Evolutionary conservation across 2,888 invertebrate species (phyloP).

Genomic region (Auanema sp.): DNA sequence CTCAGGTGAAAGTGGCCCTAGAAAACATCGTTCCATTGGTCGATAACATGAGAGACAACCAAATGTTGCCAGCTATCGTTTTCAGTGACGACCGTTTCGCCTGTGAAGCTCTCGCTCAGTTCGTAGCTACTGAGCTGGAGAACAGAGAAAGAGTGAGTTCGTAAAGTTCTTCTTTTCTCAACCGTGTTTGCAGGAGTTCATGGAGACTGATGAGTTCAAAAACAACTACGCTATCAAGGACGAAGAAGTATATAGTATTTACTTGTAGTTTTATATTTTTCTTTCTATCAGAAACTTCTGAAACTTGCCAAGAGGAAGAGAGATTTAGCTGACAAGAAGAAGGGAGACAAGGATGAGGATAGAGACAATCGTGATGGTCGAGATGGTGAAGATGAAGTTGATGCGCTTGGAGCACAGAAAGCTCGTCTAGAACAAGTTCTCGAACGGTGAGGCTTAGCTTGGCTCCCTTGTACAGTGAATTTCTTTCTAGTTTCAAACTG

Average conservation of each 20-base stretch:
- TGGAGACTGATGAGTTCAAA: conserved; percentile 56
- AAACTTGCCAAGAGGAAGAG: conserved; percentile 59
- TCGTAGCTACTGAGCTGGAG: conserved; percentile 45
- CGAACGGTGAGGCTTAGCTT: conserved; percentile 21
- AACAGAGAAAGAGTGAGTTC: conserved; percentile 30
- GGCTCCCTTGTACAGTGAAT: background rate
- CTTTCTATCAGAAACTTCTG: conserved; percentile 39
- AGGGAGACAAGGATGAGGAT: conserved; percentile 30
- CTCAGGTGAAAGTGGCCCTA: conserved; percentile 41
- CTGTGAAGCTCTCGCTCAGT: conserved; percentile 52
- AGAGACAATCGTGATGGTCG: conserved; percentile 35
- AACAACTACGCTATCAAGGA: conserved; percentile 56
- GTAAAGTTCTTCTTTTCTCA: no score
- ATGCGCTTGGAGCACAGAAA: conserved; percentile 53
- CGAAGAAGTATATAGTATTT: conserved; percentile 37
- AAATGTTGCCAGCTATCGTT: conserved; percentile 59
- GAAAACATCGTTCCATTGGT: conserved; percentile 55
- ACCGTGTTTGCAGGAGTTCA: conserved; percentile 27
- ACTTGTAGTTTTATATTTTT: background rate
- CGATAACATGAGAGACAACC: conserved; percentile 51
- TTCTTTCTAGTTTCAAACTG: conserved; percentile 47
- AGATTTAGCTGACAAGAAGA: conserved; percentile 56
- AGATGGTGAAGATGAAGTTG: conserved; percentile 39
- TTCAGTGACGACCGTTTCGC: conserved; percentile 61
- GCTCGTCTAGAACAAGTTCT: conserved; percentile 55